phyloP scores from a whole-genome alignment of 2,888 invertebrate species.

The Napeogenes sylphis region DNA sequence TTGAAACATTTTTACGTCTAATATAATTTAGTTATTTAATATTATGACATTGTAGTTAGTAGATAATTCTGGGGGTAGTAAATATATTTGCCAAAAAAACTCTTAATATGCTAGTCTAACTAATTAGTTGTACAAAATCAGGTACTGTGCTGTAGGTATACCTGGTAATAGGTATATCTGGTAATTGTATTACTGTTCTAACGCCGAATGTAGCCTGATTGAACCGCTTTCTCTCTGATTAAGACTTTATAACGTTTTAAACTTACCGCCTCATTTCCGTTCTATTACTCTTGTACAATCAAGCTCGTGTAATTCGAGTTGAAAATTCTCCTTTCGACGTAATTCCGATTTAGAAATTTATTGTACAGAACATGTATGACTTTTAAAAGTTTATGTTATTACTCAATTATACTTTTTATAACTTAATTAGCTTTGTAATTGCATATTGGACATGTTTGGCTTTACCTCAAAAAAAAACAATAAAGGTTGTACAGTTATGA shows the following conservation, averaged over 20 bases:
- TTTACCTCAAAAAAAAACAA: too few species aligned
- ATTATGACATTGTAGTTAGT: too few species aligned
- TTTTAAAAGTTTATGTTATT: background rate
- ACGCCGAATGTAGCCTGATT: constrained; percentile 42
- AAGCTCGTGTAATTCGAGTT: constrained; percentile 3
- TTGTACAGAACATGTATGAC: background rate
- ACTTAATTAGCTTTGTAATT: too few species aligned
- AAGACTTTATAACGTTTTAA: constrained; percentile 43
- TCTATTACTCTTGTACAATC: constrained; percentile 19
- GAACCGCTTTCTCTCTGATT: constrained; percentile 48
- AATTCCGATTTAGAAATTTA: background rate
- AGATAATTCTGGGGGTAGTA: too few species aligned
- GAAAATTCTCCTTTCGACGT: background rate
- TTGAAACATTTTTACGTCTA: too few species aligned
- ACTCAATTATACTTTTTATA: too few species aligned
- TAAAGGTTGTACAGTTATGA: too few species aligned
- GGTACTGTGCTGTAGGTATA: background rate
- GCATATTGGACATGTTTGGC: too few species aligned
- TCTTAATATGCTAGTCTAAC: too few species aligned
- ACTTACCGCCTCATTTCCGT: constrained; percentile 27
- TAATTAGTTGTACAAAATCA: background rate
- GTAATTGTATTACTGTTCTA: constrained; percentile 32
- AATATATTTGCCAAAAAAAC: too few species aligned
- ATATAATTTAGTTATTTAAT: too few species aligned
- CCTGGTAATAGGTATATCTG: constrained; percentile 30